Conservation (phyloP, 2,888 invertebrate genomes). For the Ichneumoninae sp. region DNA sequence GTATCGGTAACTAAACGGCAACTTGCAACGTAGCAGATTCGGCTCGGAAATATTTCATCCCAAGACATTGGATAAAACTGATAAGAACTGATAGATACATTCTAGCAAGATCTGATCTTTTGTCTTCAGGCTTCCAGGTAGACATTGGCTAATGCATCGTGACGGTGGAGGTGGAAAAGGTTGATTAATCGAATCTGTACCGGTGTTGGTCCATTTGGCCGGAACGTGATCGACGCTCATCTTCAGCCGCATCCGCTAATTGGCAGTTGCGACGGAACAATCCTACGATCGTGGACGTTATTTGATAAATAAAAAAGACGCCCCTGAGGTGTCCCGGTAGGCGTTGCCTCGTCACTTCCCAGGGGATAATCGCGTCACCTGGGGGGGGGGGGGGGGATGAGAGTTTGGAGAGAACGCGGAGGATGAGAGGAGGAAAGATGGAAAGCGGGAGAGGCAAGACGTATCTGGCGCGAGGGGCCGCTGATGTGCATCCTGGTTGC, state of each 20-base stretch:
- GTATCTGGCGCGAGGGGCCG: conserved; percentile 18
- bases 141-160: not conserved
- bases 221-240: conserved; percentile 40
- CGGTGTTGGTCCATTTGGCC: not conserved
- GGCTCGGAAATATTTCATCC: not conserved
- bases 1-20: not conserved
- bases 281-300: conserved; percentile 26
- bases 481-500: conserved; percentile 40
- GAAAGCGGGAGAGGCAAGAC: conserved; percentile 27
- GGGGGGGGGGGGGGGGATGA: conserved; percentile 4
- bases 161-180: not conserved
- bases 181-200: conserved; percentile 27
- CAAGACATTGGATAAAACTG: not conserved
- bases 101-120: not conserved
- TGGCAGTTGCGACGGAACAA: conserved; percentile 48
- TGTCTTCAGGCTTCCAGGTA: not conserved
- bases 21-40: not conserved
- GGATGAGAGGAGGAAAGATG: conserved; percentile 9
- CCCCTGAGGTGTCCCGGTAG: conserved; percentile 12
- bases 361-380: conserved; percentile 54
- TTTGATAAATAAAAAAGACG: conserved; percentile 55
- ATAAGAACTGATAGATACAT: conserved; percentile 5
- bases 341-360: conserved; percentile 54
- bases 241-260: conserved; percentile 48
- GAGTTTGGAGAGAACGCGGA: conserved; percentile 6